A percentile compares a stretch with the other conserved stretches of the same genome.
Evolutionary conservation across 2,797 vertebrate species (phyloP).

Genomic region (Centroberyx gerrardi): DNA sequence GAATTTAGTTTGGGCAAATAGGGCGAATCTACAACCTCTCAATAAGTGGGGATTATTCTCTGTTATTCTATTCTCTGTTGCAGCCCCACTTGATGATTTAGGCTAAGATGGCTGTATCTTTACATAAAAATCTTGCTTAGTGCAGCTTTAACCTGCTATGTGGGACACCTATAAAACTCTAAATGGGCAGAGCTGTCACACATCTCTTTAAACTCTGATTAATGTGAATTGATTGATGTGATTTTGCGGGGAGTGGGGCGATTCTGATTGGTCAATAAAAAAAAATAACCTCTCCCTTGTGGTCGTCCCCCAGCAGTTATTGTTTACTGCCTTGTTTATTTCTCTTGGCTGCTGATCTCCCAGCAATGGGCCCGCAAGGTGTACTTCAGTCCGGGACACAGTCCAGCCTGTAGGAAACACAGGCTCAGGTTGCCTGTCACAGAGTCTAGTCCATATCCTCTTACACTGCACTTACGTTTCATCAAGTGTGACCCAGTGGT

Average conservation of each 20-base stretch:
- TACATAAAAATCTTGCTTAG: constrained; percentile 3
- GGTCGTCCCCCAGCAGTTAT: constrained; percentile 49
- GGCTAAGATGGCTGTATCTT: background rate
- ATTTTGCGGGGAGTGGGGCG: constrained; percentile 47
- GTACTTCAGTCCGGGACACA: constrained; percentile 55
- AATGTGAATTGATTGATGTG: constrained; percentile 23
- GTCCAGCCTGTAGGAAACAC: constrained; percentile 41
- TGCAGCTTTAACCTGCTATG: constrained; percentile 1
- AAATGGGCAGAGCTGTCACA: constrained; percentile 6
- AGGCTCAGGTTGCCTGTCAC: constrained; percentile 18
- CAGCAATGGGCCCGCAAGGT: constrained; percentile 57
- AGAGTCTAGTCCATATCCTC: constrained; percentile 15
- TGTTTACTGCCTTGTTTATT: constrained; percentile 76
- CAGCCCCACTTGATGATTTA: constrained; percentile 11
- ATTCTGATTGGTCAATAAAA: constrained; percentile 53
- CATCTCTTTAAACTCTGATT: constrained; percentile 16
- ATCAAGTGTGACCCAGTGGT: constrained; percentile 29
- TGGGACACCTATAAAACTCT: constrained; percentile 22
- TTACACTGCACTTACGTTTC: constrained; percentile 26
- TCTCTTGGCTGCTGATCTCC: constrained; percentile 68
- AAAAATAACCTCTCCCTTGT: constrained; percentile 57
- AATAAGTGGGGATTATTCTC: too few species aligned
- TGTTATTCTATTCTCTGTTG: too few species aligned
- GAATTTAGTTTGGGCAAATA: too few species aligned
- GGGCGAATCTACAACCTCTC: too few species aligned